phyloP scores from a whole-genome alignment of 2,113 vertebrate genomes.

The Amblyornis subalaris region DNA sequence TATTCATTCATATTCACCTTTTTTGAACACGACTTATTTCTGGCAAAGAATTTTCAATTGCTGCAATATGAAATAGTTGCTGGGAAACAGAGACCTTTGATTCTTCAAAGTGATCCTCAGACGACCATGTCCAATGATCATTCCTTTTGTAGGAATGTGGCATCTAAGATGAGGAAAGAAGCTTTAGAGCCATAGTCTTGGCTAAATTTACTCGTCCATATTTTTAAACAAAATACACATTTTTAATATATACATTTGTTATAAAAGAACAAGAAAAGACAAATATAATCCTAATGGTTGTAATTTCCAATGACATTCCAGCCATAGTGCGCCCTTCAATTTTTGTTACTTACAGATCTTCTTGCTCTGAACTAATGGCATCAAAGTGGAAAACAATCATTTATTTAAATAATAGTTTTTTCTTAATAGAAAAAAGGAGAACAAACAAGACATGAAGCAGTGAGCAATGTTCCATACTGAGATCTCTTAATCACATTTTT shows the following conservation, averaged over 20 bases:
- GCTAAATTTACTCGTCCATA: not conserved
- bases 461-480: not conserved
- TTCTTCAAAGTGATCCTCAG: not conserved
- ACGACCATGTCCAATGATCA: not conserved
- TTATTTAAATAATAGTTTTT: not conserved
- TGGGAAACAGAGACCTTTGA: not conserved
- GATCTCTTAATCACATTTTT: not conserved
- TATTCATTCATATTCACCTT: not conserved
- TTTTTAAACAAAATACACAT: not conserved
- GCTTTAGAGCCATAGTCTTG: not conserved
- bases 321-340: not conserved
- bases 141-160: rapidly evolving
- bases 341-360: not conserved
- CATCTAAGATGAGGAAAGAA: not conserved
- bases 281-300: not conserved
- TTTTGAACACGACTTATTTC: not conserved
- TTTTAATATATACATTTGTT: not conserved
- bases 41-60: not conserved
- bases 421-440: not conserved
- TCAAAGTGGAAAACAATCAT: not conserved
- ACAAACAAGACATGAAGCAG: not conserved
- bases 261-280: not conserved
- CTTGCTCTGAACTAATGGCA: not conserved
- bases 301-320: not conserved
- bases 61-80: not conserved